A percentile compares a stretch with the other conserved stretches of the same genome.
phyloP scores from a whole-genome alignment of 2,888 invertebrate genomes.

The Amphipyra berbera region DNA sequence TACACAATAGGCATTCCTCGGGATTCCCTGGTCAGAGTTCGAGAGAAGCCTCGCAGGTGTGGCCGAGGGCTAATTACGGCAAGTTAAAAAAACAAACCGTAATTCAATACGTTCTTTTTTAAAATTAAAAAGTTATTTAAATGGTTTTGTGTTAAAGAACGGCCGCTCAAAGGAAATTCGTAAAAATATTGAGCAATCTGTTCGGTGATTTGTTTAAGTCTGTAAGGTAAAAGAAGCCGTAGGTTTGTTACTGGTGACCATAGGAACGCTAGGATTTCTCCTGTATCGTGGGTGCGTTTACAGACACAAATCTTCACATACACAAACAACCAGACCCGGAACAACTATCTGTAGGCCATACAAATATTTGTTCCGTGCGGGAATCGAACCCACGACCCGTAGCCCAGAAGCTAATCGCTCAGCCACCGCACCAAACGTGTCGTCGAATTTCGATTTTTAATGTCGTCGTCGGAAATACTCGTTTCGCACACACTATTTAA shows the following conservation, averaged over 20 bases:
- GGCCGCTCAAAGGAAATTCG: slow-evolving; percentile 10
- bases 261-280: slow-evolving; percentile 4
- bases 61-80: slow-evolving; percentile 78
- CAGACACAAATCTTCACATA: no score
- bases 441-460: no score
- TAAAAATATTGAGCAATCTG: slow-evolving; percentile 6
- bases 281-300: no score
- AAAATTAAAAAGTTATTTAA: slow-evolving; percentile 31
- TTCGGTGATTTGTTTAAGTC: slow-evolving; percentile 13
- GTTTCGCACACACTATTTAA: no score
- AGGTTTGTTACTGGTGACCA: not conserved
- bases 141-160: slow-evolving; percentile 24
- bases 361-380: no score
- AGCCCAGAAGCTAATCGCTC: no score
- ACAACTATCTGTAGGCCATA: no score
- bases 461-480: no score
- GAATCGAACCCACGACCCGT: no score
- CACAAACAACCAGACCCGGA: no score
- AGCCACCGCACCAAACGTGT: no score
- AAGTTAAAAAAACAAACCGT: slow-evolving; percentile 65
- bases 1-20: slow-evolving; percentile 78
- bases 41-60: slow-evolving; percentile 81
- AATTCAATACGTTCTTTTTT: slow-evolving; percentile 65
- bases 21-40: slow-evolving; percentile 87
- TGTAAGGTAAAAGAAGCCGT: slow-evolving; percentile 11